A percentile compares a stretch with the other conserved stretches of the same genome.
Evolutionary conservation across 64 coral and sea anemone genomes (phyloP).

Genomic region (Stichodactyla helianthus): DNA sequence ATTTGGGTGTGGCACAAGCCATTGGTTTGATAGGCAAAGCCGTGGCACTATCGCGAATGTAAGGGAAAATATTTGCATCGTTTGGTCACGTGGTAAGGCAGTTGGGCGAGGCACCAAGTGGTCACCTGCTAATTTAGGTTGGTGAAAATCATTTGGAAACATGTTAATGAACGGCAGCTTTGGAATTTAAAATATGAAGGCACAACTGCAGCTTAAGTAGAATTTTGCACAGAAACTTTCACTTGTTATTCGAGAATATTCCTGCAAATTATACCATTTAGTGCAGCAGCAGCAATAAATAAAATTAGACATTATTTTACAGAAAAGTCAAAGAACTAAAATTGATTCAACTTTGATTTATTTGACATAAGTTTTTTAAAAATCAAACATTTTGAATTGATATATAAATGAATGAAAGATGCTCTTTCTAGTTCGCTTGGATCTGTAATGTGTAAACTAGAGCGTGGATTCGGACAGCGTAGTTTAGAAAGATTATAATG

Average conservation of each 20-base stretch:
- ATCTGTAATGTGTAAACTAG: not conserved
- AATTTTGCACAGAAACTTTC: not conserved
- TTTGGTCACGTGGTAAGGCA: not conserved
- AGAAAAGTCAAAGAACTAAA: not conserved
- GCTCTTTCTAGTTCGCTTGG: not conserved
- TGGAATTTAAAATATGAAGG: not conserved
- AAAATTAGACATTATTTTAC: not conserved
- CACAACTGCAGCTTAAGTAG: not conserved
- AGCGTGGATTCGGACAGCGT: not conserved
- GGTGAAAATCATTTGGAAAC: not conserved
- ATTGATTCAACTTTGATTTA: not conserved
- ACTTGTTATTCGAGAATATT: not conserved
- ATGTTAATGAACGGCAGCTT: not conserved
- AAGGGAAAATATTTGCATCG: too few relatives aligned
- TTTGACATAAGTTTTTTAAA: not conserved
- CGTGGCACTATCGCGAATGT: too few relatives aligned
- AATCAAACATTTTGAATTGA: not conserved
- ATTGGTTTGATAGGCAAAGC: too few relatives aligned
- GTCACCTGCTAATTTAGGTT: not conserved
- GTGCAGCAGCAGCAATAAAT: not conserved
- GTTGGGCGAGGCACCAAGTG: not conserved
- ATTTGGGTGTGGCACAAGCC: not conserved
- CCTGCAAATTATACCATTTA: not conserved
- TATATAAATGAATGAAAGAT: not conserved
- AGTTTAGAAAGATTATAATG: not conserved